These are phyloP conservation scores for Neolamprologus devosi DNA, from an alignment of 2,113 vertebrate genomes.

Conservation along the genomic window DNA sequence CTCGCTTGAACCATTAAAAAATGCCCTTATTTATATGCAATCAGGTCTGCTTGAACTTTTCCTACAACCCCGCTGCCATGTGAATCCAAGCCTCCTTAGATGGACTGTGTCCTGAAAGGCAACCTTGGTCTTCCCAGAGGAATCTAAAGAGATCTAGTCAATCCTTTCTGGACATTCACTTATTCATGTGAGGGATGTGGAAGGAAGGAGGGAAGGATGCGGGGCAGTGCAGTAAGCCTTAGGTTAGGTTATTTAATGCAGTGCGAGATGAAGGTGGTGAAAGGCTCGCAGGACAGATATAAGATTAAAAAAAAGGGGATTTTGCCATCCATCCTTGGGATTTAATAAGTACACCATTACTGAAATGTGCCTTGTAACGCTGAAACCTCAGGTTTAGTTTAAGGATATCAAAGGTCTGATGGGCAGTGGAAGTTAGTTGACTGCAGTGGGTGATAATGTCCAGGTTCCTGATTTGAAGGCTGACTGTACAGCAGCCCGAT, in stretches of 20 bases:
- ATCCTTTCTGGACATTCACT: conserved; percentile 28
- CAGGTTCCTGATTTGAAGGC: background rate
- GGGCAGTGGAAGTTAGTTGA: background rate
- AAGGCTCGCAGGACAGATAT: conserved; percentile 37
- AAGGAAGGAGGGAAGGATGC: background rate
- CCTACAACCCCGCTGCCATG: background rate
- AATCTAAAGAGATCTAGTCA: conserved; percentile 38
- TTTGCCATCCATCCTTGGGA: conserved; percentile 34
- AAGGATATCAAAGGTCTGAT: conserved; percentile 11
- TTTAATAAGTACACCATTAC: conserved; percentile 45
- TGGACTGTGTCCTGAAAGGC: conserved; percentile 5
- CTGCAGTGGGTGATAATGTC: background rate
- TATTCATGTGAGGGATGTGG: conserved; percentile 41
- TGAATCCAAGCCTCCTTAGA: background rate
- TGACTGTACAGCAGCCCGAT: background rate
- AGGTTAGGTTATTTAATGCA: conserved; percentile 36
- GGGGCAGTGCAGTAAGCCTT: background rate
- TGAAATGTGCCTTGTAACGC: background rate
- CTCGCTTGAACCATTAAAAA: conserved; percentile 21
- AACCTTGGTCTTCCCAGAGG: conserved; percentile 12
- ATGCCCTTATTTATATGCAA: conserved; percentile 38
- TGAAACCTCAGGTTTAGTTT: conserved; percentile 16
- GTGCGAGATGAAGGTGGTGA: conserved; percentile 25
- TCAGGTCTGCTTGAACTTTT: background rate
- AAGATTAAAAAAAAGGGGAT: conserved; percentile 29